Base-by-base conservation (phyloP, 2,113 vertebrate species). In the Pelodiscus sinensis region DNA sequence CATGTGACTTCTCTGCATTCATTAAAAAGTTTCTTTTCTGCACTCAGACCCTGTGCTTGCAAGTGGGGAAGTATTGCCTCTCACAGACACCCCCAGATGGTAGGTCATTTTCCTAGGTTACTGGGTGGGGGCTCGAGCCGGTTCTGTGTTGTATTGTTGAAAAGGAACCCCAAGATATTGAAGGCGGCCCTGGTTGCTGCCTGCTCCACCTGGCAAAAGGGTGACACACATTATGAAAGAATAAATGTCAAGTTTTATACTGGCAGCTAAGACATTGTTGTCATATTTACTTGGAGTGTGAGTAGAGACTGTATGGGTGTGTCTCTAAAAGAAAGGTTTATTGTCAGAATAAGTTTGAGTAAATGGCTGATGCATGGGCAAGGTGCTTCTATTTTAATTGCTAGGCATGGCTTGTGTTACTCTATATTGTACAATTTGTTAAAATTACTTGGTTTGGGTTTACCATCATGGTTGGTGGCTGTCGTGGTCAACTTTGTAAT, bases 301-400 rank as follows among this genome's bases (percentile, higher is more conserved):
- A 57, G 57, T 85, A 75, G 77, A 88, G 3, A 84, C 78, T 50
- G 57, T 68, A 77, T 88, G 79, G 73, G 81, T 0, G 0, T 71
- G 81, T 90, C 84, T 87, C 92, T 90, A 94, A 19, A 93, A 93
- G 60, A 93, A 96, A 92, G 57, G 71, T 58, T 52, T 91, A 52
- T 25, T 73, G 35, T 11, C n/a, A 44, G 77, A 96, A 93, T 84
- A 56, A 94, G 52, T 91, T 73, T 85, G 92, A 88, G 91, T 93
- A 90, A 94, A 94, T 0, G 2, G 77, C 93, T 96, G 91, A 95
- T 91, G 88, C 87, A 90, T 92, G 93, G 88, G 86, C 82, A 24
- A 89, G 92, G 73, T 73, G 92, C 91, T 94, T 95, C 87, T 81
- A 85, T 94, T 3, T 1, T 85, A 95, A 95, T 92, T 71, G 19